Base-by-base conservation (phyloP, 2,113 vertebrate genomes). In the Himantopus leucocephalus region DNA sequence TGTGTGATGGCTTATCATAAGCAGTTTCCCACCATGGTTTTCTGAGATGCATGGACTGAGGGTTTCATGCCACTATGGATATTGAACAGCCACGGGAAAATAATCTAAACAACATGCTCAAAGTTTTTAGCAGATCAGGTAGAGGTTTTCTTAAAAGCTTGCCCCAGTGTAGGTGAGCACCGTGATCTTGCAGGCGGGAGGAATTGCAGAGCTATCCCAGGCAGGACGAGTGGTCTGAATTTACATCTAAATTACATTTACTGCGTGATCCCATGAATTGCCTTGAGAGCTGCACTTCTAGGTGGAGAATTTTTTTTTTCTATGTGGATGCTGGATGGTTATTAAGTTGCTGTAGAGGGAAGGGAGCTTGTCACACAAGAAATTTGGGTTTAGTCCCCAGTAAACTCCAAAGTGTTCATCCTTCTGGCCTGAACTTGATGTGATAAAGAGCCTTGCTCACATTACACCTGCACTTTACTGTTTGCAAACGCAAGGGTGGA, bases 241-340 rank as follows among this genome's bases (percentile, higher is more conserved):
- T 94, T 89, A 56, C 73, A 72, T 94, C 73, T 89, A 78, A 92
- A 84, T 91, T 64, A 82, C 34, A 45, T 87, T 72, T 67, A 43
- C 48, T 50, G 20, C 26, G 7, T 73, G 55, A 86, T 95, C 35
- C 52, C 72, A 34, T 81, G 45, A 91, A 62, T 27, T 78, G 35
- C 37, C 32, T 9, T 14, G 29, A 72, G 72, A 75, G 37, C 83
- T 73, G n/a, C 20, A 22, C 63, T 78, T 68, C 35, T 67, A 22
- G 53, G 24, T 83, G 55, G n/a, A 83, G 63, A 8, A 7, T 32
- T n/a, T 67, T 45, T 32, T 17, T 41, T 45, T 27, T 3, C 29
- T 30, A 1, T 1, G 6, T 45, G 5, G 62, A 29, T 78, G 64
- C 48, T 76, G 56, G 14, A 19, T 39, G 35, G 34, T 72, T 88